Conservation (phyloP, 2,888 invertebrate genomes). For the Pharmacophagus antenor region DNA sequence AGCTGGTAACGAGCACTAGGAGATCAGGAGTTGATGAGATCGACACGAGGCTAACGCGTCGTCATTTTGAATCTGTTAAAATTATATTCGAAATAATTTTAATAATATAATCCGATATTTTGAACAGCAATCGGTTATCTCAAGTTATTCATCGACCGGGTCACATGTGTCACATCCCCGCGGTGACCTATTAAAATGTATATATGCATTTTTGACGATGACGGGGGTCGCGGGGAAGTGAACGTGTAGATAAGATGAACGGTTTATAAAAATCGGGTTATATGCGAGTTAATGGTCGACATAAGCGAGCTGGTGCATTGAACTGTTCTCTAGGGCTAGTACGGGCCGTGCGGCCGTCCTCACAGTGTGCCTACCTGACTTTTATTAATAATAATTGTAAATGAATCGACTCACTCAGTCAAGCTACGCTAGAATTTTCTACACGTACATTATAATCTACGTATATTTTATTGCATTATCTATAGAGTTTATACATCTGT, state of each 20-base stretch:
- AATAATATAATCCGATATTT: neutral
- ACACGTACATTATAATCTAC: constrained; percentile 1
- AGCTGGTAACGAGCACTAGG: constrained; percentile 45
- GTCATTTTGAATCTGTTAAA: neutral
- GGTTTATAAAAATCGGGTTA: neutral
- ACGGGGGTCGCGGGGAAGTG: too few relatives aligned
- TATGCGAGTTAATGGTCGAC: neutral
- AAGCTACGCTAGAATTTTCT: constrained; percentile 36
- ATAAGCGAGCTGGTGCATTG: constrained; percentile 10
- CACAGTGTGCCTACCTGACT: constrained; percentile 57
- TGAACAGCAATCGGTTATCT: too few relatives aligned
- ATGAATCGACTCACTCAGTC: constrained; percentile 37
- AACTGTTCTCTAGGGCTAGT: constrained; percentile 49
- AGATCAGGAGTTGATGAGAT: constrained; percentile 37
- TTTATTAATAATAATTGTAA: constrained; percentile 32
- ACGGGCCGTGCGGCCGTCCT: constrained; percentile 65
- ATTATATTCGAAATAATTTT: neutral
- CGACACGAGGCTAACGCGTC: neutral
- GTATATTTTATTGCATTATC: constrained; percentile 25
- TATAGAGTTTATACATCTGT: constrained; percentile 27
- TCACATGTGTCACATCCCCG: too few relatives aligned
- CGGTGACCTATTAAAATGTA: too few relatives aligned
- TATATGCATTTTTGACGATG: too few relatives aligned
- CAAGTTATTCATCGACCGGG: too few relatives aligned
- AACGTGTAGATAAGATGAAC: neutral